These are phyloP conservation scores for Rhogogaster chlorosoma DNA, from an alignment of 2,888 invertebrate genomes.

Conservation along the genomic window DNA sequence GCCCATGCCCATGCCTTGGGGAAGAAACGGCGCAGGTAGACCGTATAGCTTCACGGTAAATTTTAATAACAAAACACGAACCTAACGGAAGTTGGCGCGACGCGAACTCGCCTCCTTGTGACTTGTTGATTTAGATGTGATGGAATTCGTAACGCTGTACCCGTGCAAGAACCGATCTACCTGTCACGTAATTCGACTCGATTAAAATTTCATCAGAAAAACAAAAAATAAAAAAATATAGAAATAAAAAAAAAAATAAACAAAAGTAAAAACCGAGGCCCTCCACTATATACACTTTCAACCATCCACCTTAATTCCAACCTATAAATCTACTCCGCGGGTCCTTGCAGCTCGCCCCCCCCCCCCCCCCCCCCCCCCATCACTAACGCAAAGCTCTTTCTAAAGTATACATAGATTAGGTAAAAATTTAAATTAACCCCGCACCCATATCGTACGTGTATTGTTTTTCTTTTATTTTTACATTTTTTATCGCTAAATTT, in stretches of 20 bases:
- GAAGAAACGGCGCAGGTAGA: conserved; percentile 6
- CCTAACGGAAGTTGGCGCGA: conserved; percentile 46
- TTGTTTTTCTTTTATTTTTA: too few species aligned
- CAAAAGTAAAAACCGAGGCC: neutral
- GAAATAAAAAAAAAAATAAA: neutral
- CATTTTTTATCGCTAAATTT: too few species aligned
- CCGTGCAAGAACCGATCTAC: conserved; percentile 50
- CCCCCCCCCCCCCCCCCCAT: too few species aligned
- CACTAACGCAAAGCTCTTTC: too few species aligned
- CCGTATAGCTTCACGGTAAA: conserved; percentile 41
- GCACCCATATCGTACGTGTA: too few species aligned
- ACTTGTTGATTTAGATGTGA: conserved; percentile 56
- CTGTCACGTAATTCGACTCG: conserved; percentile 61
- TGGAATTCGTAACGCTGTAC: conserved; percentile 54
- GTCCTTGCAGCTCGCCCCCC: neutral
- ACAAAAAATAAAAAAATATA: conserved; percentile 20
- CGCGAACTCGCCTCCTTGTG: conserved; percentile 35
- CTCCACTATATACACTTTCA: neutral
- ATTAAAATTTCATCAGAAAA: conserved; percentile 57
- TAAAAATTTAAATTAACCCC: too few species aligned
- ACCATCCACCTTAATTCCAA: neutral
- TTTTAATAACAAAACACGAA: conserved; percentile 48
- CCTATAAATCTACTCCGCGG: neutral
- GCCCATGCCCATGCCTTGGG: neutral
- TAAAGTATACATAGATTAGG: too few species aligned